Percentiles rank a stretch among this genome's conserved stretches.
These are phyloP conservation scores for Malacoraja senta DNA, from an alignment of 2,797 vertebrate genomes.

Conservation along the genomic window DNA sequence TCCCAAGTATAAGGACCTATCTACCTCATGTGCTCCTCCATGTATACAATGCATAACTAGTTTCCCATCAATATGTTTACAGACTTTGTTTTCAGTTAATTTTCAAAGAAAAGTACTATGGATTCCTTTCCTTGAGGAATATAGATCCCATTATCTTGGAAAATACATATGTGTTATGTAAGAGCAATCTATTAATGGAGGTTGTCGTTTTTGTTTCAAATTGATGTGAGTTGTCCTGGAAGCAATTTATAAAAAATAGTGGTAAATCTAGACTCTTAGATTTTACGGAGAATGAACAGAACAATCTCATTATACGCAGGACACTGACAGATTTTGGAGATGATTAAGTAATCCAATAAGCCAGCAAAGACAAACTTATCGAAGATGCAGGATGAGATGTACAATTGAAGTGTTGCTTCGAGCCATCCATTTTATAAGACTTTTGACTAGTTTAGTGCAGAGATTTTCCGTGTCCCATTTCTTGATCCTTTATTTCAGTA, in stretches of 20 bases:
- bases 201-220: neutral
- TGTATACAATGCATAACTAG: neutral
- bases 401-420: neutral
- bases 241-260: neutral
- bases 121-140: neutral
- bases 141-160: neutral
- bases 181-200: neutral
- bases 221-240: neutral
- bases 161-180: neutral
- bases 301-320: conserved; percentile 5
- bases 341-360: neutral
- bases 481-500: neutral
- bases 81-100: neutral
- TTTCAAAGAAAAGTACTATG: neutral
- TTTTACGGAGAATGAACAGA: neutral
- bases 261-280: neutral
- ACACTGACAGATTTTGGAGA: neutral
- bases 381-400: neutral
- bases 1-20: neutral
- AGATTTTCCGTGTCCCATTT: neutral
- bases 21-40: no score
- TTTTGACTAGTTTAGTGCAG: neutral
- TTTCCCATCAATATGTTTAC: neutral
- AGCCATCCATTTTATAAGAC: neutral
- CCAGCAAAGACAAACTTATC: neutral